These are phyloP conservation scores for Pammene aurita DNA, from an alignment of 2,888 invertebrate genomes.

Conservation along the genomic window DNA sequence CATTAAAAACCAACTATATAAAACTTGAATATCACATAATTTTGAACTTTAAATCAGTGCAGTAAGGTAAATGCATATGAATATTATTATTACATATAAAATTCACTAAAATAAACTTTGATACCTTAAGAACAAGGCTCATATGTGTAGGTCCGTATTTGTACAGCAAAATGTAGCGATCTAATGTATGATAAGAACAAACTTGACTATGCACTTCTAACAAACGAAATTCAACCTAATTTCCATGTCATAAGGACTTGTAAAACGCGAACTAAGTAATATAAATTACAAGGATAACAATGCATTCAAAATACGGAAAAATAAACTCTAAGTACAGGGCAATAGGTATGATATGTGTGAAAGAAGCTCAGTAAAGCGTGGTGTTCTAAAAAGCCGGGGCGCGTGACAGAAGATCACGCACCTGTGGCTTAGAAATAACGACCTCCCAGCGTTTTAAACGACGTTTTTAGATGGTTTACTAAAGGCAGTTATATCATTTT, in stretches of 20 bases:
- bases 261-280: neutral
- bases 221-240: neutral
- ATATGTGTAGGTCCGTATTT: conserved; percentile 1
- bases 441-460: neutral
- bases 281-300: neutral
- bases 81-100: neutral
- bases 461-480: neutral
- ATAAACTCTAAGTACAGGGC: neutral
- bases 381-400: conserved; percentile 56
- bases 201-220: neutral
- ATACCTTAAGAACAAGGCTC: neutral
- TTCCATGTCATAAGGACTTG: neutral
- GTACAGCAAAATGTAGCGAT: conserved; percentile 19
- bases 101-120: neutral
- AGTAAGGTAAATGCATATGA: conserved; percentile 18
- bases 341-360: conserved; percentile 4
- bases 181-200: conserved; percentile 18
- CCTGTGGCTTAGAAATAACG: conserved; percentile 28
- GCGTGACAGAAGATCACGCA: conserved; percentile 48
- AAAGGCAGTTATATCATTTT: neutral
- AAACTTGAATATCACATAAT: neutral
- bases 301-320: neutral
- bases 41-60: conserved; percentile 8
- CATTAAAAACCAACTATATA: neutral
- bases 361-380: conserved; percentile 46